Percentiles rank a stretch among this genome's conserved stretches.
Evolutionary conservation across 1,140 invertebrate species (phyloP).

Genomic region (Diorhabda carinulata): DNA sequence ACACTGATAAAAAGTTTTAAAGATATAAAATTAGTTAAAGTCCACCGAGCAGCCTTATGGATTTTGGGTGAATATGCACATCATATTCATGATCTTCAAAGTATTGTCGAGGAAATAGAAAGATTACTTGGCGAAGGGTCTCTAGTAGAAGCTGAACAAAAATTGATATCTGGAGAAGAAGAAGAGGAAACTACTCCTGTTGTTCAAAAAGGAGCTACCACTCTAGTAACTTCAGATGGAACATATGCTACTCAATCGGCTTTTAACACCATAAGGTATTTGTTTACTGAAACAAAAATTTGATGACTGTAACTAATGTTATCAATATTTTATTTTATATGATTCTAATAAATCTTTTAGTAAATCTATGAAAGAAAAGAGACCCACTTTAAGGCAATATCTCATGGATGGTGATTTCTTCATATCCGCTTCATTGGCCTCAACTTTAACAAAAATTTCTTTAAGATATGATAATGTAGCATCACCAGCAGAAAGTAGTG

Average conservation of each 20-base stretch:
- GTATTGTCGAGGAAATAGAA: constrained; percentile 73
- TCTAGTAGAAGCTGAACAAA: constrained; percentile 85
- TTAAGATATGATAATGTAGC: constrained; percentile 63
- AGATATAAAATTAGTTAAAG: constrained; percentile 76
- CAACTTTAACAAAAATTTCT: constrained; percentile 87
- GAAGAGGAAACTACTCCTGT: constrained; percentile 45
- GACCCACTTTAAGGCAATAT: constrained; percentile 80
- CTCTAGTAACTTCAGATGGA: constrained; percentile 93
- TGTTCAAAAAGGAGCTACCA: constrained; percentile 44
- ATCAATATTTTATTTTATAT: too few relatives aligned
- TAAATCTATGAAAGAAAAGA: constrained; percentile 61
- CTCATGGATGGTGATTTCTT: constrained; percentile 96
- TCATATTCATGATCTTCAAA: constrained; percentile 70
- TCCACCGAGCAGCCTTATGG: constrained; percentile 96
- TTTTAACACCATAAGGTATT: constrained; percentile 76
- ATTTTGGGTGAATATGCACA: constrained; percentile 95
- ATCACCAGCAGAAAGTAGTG: constrained; percentile 61
- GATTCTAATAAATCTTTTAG: constrained; percentile 34
- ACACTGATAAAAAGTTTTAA: constrained; percentile 78
- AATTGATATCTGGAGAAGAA: constrained; percentile 63
- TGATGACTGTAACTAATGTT: too few relatives aligned
- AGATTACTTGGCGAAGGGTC: constrained; percentile 82
- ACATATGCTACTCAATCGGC: constrained; percentile 98
- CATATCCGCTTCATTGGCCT: constrained; percentile 86
- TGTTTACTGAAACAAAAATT: constrained; percentile 22